Evolutionary conservation across 2,888 invertebrate species (phyloP).

Genomic region (Strigamia crassipes): DNA sequence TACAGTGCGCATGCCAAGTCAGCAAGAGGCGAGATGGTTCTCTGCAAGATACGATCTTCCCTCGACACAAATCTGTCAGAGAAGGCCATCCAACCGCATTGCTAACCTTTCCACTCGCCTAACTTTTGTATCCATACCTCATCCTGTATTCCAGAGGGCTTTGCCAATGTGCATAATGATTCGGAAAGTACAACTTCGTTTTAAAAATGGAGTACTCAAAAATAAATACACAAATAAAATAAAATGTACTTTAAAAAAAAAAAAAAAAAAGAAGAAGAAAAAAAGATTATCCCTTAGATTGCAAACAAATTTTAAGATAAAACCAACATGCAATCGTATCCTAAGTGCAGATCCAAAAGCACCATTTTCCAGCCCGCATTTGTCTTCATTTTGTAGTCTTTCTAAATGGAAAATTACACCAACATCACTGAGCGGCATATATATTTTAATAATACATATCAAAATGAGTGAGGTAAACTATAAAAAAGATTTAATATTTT

Average conservation of each 20-base stretch:
- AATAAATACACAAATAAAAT: background rate
- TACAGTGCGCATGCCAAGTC: conserved; percentile 40
- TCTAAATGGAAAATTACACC: background rate
- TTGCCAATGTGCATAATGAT: conserved; percentile 10
- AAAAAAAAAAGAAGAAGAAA: too few relatives aligned
- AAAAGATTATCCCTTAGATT: background rate
- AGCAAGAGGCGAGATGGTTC: conserved; percentile 36
- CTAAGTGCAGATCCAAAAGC: background rate
- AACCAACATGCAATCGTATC: background rate
- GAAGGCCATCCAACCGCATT: conserved; percentile 36
- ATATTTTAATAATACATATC: background rate
- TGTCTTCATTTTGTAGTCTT: background rate
- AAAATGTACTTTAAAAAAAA: background rate
- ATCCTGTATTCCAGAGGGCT: conserved; percentile 10
- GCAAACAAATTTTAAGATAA: background rate
- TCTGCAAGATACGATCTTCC: conserved; percentile 31
- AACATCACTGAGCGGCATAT: background rate
- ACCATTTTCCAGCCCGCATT: conserved; percentile 17
- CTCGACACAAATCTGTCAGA: conserved; percentile 42
- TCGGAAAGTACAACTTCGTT: background rate
- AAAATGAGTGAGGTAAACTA: background rate
- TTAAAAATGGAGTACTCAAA: background rate
- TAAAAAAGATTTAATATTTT: background rate
- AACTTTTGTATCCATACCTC: conserved; percentile 33
- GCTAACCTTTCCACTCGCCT: conserved; percentile 42